phyloP scores from a whole-genome alignment of 2,888 invertebrate species.

The Limulus polyphemus region DNA sequence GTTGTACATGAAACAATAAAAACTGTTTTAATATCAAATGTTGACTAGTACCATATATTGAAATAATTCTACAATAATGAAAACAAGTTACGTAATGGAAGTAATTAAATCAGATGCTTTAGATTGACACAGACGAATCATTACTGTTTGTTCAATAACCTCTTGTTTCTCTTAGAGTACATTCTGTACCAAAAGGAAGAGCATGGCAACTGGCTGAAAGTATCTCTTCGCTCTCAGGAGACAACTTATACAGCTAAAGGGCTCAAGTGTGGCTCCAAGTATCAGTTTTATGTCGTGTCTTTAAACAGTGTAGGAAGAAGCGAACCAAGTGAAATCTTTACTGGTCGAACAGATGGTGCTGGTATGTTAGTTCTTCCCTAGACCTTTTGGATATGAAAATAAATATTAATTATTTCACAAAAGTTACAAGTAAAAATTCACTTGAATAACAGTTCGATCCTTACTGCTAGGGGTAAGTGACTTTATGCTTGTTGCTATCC shows the following conservation, averaged over 20 bases:
- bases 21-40: background rate
- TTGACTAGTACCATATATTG: background rate
- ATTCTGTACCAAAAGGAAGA: conserved; percentile 1
- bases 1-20: background rate
- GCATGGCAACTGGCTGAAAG: background rate
- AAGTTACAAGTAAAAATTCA: no score
- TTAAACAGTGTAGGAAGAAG: conserved; percentile 60
- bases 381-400: background rate
- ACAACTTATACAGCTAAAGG: conserved; percentile 33
- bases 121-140: background rate
- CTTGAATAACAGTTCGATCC: no score
- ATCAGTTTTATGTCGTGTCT: conserved; percentile 52
- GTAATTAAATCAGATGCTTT: no score
- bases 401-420: no score
- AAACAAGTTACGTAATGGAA: no score
- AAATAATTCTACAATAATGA: background rate
- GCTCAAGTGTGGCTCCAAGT: conserved; percentile 56
- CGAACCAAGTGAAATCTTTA: conserved; percentile 51
- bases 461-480: no score
- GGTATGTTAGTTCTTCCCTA: background rate
- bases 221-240: background rate
- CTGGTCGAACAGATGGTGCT: conserved; percentile 25
- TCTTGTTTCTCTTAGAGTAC: background rate
- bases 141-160: background rate
- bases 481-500: no score